Evolutionary conservation across 2,113 vertebrate genomes (phyloP).

Genomic region (Nothoprocta pentlandii): DNA sequence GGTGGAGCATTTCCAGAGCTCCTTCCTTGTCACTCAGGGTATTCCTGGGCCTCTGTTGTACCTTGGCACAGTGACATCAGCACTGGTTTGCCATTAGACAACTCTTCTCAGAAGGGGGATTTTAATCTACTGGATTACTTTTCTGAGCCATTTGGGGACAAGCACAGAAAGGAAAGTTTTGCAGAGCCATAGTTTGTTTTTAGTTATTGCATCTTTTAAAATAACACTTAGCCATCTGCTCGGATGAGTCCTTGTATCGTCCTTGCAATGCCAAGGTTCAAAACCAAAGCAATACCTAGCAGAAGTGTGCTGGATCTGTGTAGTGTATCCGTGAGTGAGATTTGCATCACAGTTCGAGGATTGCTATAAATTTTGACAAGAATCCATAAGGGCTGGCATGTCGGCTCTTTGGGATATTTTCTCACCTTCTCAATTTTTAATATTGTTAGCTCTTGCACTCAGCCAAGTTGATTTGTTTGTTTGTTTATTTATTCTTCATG

Average conservation of each 20-base stretch:
- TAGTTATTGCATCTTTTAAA: background rate
- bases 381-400: background rate
- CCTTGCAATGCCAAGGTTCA: background rate
- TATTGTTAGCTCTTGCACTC: background rate
- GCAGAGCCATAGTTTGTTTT: conserved; percentile 31
- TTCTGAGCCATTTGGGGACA: background rate
- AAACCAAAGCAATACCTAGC: background rate
- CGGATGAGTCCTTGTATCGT: background rate
- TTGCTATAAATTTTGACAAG: background rate
- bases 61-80: background rate
- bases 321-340: background rate
- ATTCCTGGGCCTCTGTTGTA: background rate
- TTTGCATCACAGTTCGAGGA: background rate
- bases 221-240: conserved; percentile 4
- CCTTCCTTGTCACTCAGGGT: background rate
- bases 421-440: background rate
- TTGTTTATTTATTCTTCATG: background rate
- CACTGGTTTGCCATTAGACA: background rate
- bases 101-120: conserved; percentile 39
- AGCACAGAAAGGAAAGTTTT: background rate
- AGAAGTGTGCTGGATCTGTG: background rate
- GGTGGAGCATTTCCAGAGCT: background rate
- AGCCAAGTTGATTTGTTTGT: background rate
- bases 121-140: conserved; percentile 10
- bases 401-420: background rate